A percentile compares a stretch with the other conserved stretches of the same genome.
Conservation (phyloP, 2,888 invertebrate species). For the Saturnia japonica region DNA sequence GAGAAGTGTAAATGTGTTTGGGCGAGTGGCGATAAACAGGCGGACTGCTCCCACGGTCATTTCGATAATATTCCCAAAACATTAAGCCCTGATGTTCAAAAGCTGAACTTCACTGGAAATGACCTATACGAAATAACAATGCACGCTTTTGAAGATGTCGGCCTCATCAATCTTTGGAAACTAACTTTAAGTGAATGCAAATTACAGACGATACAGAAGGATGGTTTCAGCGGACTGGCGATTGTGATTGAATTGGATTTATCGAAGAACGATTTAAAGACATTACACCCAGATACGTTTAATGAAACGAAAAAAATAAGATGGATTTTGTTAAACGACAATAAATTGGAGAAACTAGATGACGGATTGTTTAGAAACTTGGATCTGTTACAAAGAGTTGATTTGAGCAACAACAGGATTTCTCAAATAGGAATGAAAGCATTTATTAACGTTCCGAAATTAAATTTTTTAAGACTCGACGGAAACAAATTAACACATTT, state of each 20-base stretch:
- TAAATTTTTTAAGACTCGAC: constrained; percentile 86
- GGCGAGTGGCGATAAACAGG: constrained; percentile 92
- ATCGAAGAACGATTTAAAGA: constrained; percentile 86
- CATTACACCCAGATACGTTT: constrained; percentile 86
- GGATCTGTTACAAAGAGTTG: constrained; percentile 87
- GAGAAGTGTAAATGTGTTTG: constrained; percentile 90
- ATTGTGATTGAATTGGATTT: constrained; percentile 92
- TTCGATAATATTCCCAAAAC: constrained; percentile 86
- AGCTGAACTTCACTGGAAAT: constrained; percentile 88
- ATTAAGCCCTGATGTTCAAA: constrained; percentile 87
- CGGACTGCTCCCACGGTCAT: constrained; percentile 87
- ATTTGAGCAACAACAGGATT: constrained; percentile 89
- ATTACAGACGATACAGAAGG: constrained; percentile 86
- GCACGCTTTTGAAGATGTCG: constrained; percentile 86
- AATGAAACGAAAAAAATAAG: constrained; percentile 86
- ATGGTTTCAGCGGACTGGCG: constrained; percentile 88
- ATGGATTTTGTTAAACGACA: constrained; percentile 87
- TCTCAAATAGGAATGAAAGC: constrained; percentile 86
- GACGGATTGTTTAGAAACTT: constrained; percentile 89
- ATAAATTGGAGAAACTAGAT: constrained; percentile 87
- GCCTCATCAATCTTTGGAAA: constrained; percentile 91
- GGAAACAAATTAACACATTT: constrained; percentile 88
- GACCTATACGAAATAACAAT: constrained; percentile 84
- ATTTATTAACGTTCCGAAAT: constrained; percentile 85
- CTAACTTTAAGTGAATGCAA: constrained; percentile 88